Evolutionary conservation across 2,888 invertebrate species (phyloP).

Genomic region (Malthinus flaveolus): DNA sequence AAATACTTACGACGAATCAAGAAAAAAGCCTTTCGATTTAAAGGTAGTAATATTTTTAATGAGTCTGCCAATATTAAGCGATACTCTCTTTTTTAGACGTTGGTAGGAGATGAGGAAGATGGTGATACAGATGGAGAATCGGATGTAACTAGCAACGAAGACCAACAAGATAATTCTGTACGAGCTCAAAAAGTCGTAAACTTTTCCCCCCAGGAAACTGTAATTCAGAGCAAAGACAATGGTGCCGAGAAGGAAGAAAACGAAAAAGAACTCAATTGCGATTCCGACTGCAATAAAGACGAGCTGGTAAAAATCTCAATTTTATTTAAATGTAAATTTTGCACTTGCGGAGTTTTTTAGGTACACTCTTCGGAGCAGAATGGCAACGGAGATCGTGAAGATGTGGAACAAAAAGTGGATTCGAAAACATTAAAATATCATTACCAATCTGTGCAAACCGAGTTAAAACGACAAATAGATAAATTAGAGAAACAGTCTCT

Average conservation of each 20-base stretch:
- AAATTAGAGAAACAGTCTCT: conserved; percentile 44
- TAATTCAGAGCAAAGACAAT: neutral
- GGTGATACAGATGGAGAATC: conserved; percentile 9
- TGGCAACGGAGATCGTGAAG: conserved; percentile 10
- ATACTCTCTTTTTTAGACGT: conserved; percentile 34
- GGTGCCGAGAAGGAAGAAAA: conserved; percentile 18
- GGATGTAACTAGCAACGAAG: conserved; percentile 12
- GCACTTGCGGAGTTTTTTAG: neutral
- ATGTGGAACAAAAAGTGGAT: conserved; percentile 36
- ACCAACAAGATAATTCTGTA: neutral
- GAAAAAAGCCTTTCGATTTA: neutral
- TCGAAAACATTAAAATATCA: conserved; percentile 53
- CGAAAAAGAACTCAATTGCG: conserved; percentile 29
- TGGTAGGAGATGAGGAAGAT: conserved; percentile 29
- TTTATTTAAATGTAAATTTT: neutral
- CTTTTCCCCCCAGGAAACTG: neutral
- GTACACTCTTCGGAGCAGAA: neutral
- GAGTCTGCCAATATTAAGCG: neutral
- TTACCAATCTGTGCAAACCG: conserved; percentile 49
- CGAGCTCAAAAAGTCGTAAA: neutral
- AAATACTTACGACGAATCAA: conserved; percentile 16
- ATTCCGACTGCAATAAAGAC: conserved; percentile 23
- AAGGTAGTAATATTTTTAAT: neutral
- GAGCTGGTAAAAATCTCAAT: conserved; percentile 11
- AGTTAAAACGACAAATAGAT: conserved; percentile 49